Evolutionary conservation across 2,797 vertebrate species (phyloP), one percentile per base, ranked within the genome.

Genomic region (Lophius americanus): DNA sequence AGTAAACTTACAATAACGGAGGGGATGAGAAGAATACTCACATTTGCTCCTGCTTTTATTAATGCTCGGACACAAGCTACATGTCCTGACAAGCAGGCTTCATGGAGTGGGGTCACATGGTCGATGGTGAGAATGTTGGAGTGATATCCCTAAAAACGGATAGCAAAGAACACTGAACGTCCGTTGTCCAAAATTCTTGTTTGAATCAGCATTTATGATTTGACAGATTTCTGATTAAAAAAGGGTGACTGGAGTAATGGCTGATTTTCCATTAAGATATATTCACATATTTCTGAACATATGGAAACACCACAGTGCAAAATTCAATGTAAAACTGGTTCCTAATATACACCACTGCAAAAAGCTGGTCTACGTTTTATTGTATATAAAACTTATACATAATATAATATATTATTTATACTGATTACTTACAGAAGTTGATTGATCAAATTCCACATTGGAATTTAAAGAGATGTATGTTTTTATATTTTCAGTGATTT

Each of bases 61-160:
- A 99, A 92, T 5, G 94, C 95, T 78, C 95, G 92, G 64, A 96
- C 96, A 82, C 97, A 98, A 9, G 95, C 95, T 3, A 96, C 94
- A 0, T 98, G 97, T 85, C 96, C 96, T 46, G 96, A 96, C 51
- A 99, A 92, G 76, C 97, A 98, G 75, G 97, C 97, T 88, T 99
- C 97, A 10, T 99, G 97, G 47, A 99, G 85, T 5, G 97, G 97
- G 36, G 96, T 98, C 75, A 99, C 93, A 48, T 98, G 96, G 83
- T 99, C 96, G 33, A 98, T 97, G 38, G 97, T 99, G 51, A 97
- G 86, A 0, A 94, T 95, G 85, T 98, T 95, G 10, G 95, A 93
- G 51, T 93, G 95, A 81, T 96, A 96, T 38, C 97, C 97, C 97
- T 98, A 53, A 51, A 59, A 23, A 68, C 59, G 5, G 54, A 74